Evolutionary conservation across 53 echinoderm and acorn worm species (phyloP), one percentile per base, ranked within the genome.

Genomic region (Stichopus horrens): DNA sequence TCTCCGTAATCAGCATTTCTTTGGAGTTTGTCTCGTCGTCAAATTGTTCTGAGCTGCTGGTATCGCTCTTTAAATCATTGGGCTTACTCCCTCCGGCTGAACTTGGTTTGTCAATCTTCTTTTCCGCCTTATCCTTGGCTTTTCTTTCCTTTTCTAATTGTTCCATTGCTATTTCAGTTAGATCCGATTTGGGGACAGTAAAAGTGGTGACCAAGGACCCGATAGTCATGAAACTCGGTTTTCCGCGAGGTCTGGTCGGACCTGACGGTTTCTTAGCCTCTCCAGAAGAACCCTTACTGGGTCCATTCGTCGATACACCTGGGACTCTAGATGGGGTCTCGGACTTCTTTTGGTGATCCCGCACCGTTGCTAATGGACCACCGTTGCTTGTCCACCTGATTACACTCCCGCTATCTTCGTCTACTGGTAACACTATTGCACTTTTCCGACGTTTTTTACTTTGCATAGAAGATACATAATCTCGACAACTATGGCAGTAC

Each of bases 341-440:
- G 10, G 10, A 13, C 16, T 10, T 4, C 63, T 63, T 63, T 63
- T 10, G 63, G 16, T 10, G 63, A 16, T 63, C 63, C 10, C 11
- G 63, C 16, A 63, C 63, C 10, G 63, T 0, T 8, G 11, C 63
- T 16, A 63, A 63, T 13, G 63, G 63, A 63, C 63, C 63, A 63
- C 63, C 63, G 16, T 63, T 16, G 16, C 7, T 16, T 63, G 63
- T 63, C 63, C 63, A 63, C 63, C 63, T 63, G 16, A 63, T 63
- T 5, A 16, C 16, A 63, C 63, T 63, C 10, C 63, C 63, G 16
- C 54, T 53, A 79, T 79, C 79, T 53, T 79, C 56, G 53, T 79
- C 79, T 8, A 55, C 9, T 11, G 79, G 79, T 79, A 79, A 79
- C 9, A 79, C 79, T 79, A 79, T 79, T 79, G 79, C 79, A 79